Base-by-base conservation (phyloP, 2,888 invertebrate species). In the Odontothrips loti region DNA sequence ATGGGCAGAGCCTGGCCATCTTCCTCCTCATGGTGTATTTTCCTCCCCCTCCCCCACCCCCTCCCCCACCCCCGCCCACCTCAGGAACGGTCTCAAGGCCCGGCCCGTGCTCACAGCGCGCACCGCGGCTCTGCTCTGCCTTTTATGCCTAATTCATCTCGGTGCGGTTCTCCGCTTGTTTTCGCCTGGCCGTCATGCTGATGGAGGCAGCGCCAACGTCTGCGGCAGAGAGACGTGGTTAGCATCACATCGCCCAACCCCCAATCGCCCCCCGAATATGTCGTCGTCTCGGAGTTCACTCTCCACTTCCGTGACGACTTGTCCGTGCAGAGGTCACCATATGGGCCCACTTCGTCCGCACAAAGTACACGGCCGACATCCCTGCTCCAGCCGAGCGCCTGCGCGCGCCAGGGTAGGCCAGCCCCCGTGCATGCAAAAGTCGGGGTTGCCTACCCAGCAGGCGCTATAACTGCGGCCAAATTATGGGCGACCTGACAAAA, bases 81-180 rank as follows among this genome's bases (percentile, higher is more conserved):
- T 51, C 10, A 48, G 12, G 23, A 68, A 68, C 20, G 23, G 23
- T 23, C n/a, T n/a, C n/a, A n/a, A n/a, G 0, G 23, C 23, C 68
- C 23, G 15, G 1, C 68, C 68, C 68, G 17, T 11, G 20, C n/a
- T n/a, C n/a, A n/a, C n/a, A n/a, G n/a, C n/a, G n/a, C n/a, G n/a
- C n/a, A n/a, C n/a, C n/a, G n/a, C n/a, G n/a, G n/a, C 51, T 6
- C 17, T 68, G n/a, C 11, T 11, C 68, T 68, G 9, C n/a, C 68
- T 23, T 68, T 68, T 68, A 68, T 68, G 68, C 68, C 68, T 68
- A 68, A 68, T 68, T 68, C 23, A 68, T 68, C 68, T 68, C 23
- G 3, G 68, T n/a, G n/a, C n/a, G n/a, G n/a, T n/a, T n/a, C n/a
- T 15, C 68, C 68, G 68, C 68, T 68, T 68, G 23, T 68, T 68